phyloP scores from a whole-genome alignment of 2,888 invertebrate species.

The Drosophila ustulata region DNA sequence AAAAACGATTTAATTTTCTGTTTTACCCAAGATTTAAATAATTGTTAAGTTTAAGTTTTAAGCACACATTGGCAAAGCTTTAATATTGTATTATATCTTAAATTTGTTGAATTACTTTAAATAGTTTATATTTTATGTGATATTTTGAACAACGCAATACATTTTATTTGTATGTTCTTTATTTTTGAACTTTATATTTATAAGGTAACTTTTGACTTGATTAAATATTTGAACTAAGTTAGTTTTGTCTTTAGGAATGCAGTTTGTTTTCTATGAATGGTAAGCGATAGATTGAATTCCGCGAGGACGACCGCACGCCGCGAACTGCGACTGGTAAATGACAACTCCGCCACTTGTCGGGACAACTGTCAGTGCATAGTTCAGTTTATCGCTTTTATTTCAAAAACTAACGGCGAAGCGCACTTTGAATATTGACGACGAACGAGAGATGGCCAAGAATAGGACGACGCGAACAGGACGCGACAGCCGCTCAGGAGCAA shows the following conservation, averaged over 20 bases:
- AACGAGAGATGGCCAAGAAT: constrained; percentile 23
- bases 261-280: neutral
- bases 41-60: too few relatives aligned
- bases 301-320: constrained; percentile 53
- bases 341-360: constrained; percentile 41
- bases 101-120: too few relatives aligned
- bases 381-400: constrained; percentile 18
- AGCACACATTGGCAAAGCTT: too few relatives aligned
- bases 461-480: neutral
- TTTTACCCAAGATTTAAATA: too few relatives aligned
- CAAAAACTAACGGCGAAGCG: constrained; percentile 48
- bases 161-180: neutral
- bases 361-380: constrained; percentile 37
- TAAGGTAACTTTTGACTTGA: neutral
- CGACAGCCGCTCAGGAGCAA: constrained; percentile 29
- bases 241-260: neutral
- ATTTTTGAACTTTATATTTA: neutral
- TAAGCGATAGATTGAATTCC: constrained; percentile 10
- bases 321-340: constrained; percentile 62
- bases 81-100: too few relatives aligned
- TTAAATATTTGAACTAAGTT: neutral
- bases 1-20: too few relatives aligned
- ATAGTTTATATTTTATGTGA: neutral
- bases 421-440: constrained; percentile 54
- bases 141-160: neutral